phyloP scores from a whole-genome alignment of 2,888 invertebrate species.

The Epirrhoe alternata region DNA sequence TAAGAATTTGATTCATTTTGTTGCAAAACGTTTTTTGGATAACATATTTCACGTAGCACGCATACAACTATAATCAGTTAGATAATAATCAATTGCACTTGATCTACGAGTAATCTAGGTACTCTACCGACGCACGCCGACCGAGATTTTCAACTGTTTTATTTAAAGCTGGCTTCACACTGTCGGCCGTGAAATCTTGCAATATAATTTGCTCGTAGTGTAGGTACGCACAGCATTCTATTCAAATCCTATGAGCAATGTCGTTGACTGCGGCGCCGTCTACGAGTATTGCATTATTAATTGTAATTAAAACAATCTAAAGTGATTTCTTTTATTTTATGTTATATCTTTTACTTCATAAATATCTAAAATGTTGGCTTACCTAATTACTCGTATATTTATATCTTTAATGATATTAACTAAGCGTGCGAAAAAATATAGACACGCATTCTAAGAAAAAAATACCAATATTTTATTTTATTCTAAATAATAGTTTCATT shows the following conservation, averaged over 20 bases:
- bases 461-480: too few relatives aligned
- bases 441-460: too few relatives aligned
- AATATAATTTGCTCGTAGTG: conserved; percentile 42
- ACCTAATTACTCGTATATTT: too few relatives aligned
- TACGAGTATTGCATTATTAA: neutral
- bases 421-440: too few relatives aligned
- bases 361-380: too few relatives aligned
- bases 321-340: too few relatives aligned
- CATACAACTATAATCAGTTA: conserved; percentile 46
- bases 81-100: conserved; percentile 58
- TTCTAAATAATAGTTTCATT: too few relatives aligned
- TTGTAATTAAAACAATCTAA: neutral
- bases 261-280: conserved; percentile 62
- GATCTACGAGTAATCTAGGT: conserved; percentile 49
- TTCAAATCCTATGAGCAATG: conserved; percentile 62
- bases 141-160: conserved; percentile 79
- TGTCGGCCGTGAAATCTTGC: conserved; percentile 77
- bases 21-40: neutral
- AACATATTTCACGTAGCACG: conserved; percentile 31
- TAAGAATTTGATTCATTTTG: too few relatives aligned
- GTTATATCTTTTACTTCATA: too few relatives aligned
- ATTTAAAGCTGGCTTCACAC: conserved; percentile 74
- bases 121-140: conserved; percentile 64
- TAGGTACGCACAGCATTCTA: conserved; percentile 48
- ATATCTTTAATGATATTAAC: too few relatives aligned